Evolutionary conservation across 2,888 invertebrate species (phyloP).

Genomic region (Drosophila putrida): DNA sequence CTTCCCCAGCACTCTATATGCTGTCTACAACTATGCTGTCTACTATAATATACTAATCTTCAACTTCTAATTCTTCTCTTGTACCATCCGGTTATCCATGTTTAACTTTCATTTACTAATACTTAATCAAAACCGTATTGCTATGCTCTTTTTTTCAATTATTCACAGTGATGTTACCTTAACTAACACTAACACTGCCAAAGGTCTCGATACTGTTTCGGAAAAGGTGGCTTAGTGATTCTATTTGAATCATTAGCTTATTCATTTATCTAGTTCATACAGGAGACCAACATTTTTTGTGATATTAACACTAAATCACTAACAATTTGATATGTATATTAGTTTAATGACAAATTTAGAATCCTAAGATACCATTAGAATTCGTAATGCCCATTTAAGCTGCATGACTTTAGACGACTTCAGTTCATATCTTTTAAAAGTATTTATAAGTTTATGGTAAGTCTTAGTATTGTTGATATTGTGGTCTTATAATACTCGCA

Average conservation of each 20-base stretch:
- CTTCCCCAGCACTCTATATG: conserved; percentile 33
- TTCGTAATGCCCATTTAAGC: conserved; percentile 38
- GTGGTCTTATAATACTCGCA: conserved; percentile 22
- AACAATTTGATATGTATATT: conserved; percentile 40
- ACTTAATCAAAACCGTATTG: conserved; percentile 51
- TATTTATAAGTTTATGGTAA: conserved; percentile 52
- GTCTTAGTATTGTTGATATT: conserved; percentile 39
- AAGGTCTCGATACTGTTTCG: conserved; percentile 78
- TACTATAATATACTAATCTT: conserved; percentile 11
- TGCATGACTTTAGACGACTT: conserved; percentile 47
- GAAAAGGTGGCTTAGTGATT: conserved; percentile 76
- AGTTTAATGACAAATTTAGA: conserved; percentile 1
- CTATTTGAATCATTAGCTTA: conserved; percentile 16
- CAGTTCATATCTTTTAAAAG: conserved; percentile 37
- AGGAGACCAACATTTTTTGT: conserved; percentile 53
- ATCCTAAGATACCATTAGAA: conserved; percentile 30
- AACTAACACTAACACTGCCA: conserved; percentile 66
- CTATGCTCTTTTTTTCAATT: conserved; percentile 68
- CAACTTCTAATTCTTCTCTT: conserved; percentile 22
- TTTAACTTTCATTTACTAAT: conserved; percentile 48
- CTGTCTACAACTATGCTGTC: conserved; percentile 27
- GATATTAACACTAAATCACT: conserved; percentile 76
- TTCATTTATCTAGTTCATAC: conserved; percentile 27
- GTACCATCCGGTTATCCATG: conserved; percentile 48
- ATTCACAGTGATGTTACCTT: conserved; percentile 81